Evolutionary conservation across 2,797 vertebrate species (phyloP), one percentile per base, ranked within the genome.

Genomic region (Anguilla anguilla): DNA sequence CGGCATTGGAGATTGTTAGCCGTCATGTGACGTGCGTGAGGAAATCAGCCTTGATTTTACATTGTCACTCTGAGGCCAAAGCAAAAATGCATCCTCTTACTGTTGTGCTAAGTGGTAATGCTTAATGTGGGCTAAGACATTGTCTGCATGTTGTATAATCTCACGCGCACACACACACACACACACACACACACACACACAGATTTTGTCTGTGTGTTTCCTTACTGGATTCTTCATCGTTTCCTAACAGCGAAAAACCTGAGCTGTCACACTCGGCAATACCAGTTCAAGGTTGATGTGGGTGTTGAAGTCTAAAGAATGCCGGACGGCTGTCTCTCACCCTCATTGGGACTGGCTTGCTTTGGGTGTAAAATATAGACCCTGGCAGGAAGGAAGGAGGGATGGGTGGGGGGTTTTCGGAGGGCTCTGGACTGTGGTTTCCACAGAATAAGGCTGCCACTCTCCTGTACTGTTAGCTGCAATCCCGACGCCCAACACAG

Each of bases 341-440:
- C 92, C 91, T 93, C 86, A 92, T 92, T 92, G 91, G 90, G 91
- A 93, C 90, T 61, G 92, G 83, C 93, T 93, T 88, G 93, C 94
- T 94, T 94, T 91, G 88, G 95, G 94, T 94, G 95, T 95, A 95
- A 94, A 94, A 93, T 96, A 95, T 94, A 95, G 94, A 95, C 93
- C 93, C 93, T 92, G 86, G 91, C 94, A 96, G 96, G 95, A 96
- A 96, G 95, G 96, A 96, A 96, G 94, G 92, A 95, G 94, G 93
- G 92, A 92, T 91, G 91, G 90, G 88, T 93, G 49, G 93, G 93
- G 94, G 95, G 94, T 93, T 94, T 94, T 35, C 28, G 31, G 35
- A 57, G 94, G 94, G 94, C 93, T 91, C 89, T 93, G 93, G 94
- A 93, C 94, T 91, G 91, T 92, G 92, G 93, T 46, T 46, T 46